phyloP scores from a whole-genome alignment of 2,113 vertebrate species.

The Neofelis nebulosa region DNA sequence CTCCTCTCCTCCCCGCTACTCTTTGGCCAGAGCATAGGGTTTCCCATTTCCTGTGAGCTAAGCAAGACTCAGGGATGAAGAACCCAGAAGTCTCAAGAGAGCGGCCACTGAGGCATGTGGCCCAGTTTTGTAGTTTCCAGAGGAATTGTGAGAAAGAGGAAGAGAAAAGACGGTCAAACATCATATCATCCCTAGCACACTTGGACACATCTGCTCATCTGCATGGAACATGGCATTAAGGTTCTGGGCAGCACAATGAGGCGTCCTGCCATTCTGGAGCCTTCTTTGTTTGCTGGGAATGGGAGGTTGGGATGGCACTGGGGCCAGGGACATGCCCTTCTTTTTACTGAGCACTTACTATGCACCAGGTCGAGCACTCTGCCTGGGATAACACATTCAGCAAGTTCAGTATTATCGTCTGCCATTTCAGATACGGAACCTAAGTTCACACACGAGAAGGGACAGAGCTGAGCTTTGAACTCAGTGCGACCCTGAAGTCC shows the following conservation, averaged over 20 bases:
- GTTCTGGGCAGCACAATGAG: rapidly evolving
- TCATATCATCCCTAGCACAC: no score
- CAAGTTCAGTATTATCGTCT: rapidly evolving
- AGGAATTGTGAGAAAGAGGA: not conserved
- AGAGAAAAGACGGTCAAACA: not conserved
- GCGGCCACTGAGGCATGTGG: not conserved
- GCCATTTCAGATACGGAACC: not conserved
- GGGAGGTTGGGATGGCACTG: rapidly evolving
- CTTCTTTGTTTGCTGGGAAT: not conserved
- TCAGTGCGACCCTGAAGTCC: not conserved
- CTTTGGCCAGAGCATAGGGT: not conserved
- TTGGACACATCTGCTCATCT: rapidly evolving
- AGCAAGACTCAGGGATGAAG: not conserved
- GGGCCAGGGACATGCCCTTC: rapidly evolving
- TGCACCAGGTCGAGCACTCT: rapidly evolving
- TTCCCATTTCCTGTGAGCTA: not conserved
- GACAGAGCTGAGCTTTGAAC: not conserved
- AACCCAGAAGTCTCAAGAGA: not conserved
- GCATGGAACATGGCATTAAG: not conserved
- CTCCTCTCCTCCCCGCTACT: not conserved
- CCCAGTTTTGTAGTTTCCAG: not conserved
- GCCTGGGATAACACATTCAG: not conserved
- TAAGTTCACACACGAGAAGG: not conserved
- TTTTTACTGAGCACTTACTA: not conserved
- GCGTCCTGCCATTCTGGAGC: rapidly evolving